phyloP scores from a whole-genome alignment of 2,797 vertebrate genomes.

The Epinephelus awoara region DNA sequence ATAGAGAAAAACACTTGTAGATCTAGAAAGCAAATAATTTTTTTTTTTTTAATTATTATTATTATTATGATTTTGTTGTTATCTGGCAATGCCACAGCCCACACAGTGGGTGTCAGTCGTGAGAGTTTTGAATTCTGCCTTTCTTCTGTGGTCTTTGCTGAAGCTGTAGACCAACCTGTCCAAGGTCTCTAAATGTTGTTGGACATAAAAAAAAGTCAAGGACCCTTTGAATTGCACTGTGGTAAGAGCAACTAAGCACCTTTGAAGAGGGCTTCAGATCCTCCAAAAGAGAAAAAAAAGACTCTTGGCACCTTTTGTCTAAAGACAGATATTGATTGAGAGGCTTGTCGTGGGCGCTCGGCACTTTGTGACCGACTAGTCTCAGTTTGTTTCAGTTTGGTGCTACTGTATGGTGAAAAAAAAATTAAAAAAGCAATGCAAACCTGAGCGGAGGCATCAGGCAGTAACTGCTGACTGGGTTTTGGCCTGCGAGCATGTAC shows the following conservation, averaged over 20 bases:
- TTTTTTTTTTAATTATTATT: conserved; percentile 16
- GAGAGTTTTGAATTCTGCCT: conserved; percentile 65
- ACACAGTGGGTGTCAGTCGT: conserved; percentile 60
- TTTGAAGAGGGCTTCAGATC: conserved; percentile 57
- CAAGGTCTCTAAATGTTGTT: conserved; percentile 75
- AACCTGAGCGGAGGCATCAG: conserved; percentile 56
- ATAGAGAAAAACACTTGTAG: conserved; percentile 68
- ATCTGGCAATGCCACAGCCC: conserved; percentile 57
- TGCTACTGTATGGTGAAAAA: conserved; percentile 61
- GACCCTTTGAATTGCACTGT: conserved; percentile 83
- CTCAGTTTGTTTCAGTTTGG: conserved; percentile 44
- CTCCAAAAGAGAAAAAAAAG: conserved; percentile 46
- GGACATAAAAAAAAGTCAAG: conserved; percentile 62
- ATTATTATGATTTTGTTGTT: conserved; percentile 50
- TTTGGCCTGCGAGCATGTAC: conserved; percentile 56
- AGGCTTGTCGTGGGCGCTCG: conserved; percentile 23
- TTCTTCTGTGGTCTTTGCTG: conserved; percentile 75
- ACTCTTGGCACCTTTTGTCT: conserved; percentile 69
- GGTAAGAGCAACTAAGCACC: conserved; percentile 76
- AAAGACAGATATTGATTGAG: conserved; percentile 48
- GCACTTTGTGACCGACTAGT: conserved; percentile 25
- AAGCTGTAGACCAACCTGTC: conserved; percentile 77
- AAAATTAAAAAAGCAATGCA: conserved; percentile 55
- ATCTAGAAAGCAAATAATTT: conserved; percentile 73
- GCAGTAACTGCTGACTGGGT: conserved; percentile 71